These are phyloP conservation scores for Sylvietta virens DNA, from an alignment of 2,113 vertebrate genomes.

Conservation along the genomic window DNA sequence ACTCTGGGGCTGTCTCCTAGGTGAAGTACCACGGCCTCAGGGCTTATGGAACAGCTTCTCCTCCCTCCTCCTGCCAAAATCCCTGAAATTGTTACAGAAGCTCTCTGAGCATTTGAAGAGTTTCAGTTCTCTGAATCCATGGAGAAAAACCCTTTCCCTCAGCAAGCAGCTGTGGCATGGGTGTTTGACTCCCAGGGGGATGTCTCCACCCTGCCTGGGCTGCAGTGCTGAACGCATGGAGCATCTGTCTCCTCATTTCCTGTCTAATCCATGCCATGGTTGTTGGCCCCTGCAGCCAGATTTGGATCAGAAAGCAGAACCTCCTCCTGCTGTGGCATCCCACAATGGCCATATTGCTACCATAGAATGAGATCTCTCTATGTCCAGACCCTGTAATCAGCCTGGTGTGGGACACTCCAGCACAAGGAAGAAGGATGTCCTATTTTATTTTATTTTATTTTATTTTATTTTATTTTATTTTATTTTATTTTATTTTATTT, in stretches of 20 bases:
- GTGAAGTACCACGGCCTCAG: not conserved
- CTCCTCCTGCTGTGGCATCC: not conserved
- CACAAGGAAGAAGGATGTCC: not conserved
- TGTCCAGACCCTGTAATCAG: not conserved
- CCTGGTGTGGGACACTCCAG: not conserved
- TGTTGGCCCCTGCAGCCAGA: not conserved
- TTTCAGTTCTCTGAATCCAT: fast-evolving
- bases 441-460: not conserved
- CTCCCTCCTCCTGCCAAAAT: not conserved
- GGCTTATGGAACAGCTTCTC: not conserved
- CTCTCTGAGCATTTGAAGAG: not conserved
- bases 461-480: not conserved
- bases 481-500: not conserved
- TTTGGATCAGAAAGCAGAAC: not conserved
- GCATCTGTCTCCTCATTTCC: not conserved
- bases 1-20: not conserved
- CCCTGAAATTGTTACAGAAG: not conserved
- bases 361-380: not conserved
- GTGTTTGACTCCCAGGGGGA: not conserved
- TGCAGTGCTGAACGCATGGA: not conserved
- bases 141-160: not conserved
- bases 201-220: not conserved
- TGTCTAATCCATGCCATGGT: fast-evolving
- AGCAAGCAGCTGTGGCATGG: not conserved
- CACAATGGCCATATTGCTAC: fast-evolving